Conservation (phyloP, 2,888 invertebrate genomes). For the Tillus elongatus region DNA sequence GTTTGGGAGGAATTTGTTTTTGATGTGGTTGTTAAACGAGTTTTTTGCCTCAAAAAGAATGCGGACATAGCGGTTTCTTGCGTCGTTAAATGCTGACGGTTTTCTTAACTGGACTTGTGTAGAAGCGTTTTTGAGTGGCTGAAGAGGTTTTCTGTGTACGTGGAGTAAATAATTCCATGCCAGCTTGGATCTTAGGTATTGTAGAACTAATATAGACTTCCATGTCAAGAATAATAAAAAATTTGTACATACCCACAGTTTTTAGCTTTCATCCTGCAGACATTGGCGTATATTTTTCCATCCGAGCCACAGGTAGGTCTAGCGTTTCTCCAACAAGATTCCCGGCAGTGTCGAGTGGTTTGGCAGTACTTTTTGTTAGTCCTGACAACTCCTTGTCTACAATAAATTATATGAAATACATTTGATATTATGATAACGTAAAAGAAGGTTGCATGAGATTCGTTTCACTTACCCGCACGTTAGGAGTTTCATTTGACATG, state of each 20-base stretch:
- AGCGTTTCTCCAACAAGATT: conserved; percentile 84
- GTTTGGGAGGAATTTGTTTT: too few species aligned
- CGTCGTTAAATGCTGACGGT: too few species aligned
- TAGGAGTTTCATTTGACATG: conserved; percentile 84
- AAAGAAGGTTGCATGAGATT: conserved; percentile 11
- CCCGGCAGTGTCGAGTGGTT: conserved; percentile 82
- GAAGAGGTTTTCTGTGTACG: too few species aligned
- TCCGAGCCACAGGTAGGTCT: conserved; percentile 85
- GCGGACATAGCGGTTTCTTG: too few species aligned
- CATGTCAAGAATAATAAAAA: not conserved
- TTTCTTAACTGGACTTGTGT: too few species aligned
- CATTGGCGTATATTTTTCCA: conserved; percentile 79
- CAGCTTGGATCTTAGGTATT: too few species aligned
- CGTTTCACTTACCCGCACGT: conserved; percentile 68
- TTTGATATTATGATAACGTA: not conserved
- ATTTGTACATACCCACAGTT: conserved; percentile 67
- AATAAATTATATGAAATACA: conserved; percentile 25
- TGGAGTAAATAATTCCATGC: too few species aligned
- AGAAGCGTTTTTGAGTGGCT: too few species aligned
- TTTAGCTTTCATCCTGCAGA: conserved; percentile 84
- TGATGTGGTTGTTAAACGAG: too few species aligned
- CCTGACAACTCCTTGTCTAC: conserved; percentile 75
- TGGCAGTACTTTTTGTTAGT: conserved; percentile 87
- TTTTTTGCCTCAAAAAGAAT: too few species aligned
- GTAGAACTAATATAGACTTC: too few species aligned